phyloP scores from a whole-genome alignment of 1,140 invertebrate genomes.

The Diabrotica virgifera region DNA sequence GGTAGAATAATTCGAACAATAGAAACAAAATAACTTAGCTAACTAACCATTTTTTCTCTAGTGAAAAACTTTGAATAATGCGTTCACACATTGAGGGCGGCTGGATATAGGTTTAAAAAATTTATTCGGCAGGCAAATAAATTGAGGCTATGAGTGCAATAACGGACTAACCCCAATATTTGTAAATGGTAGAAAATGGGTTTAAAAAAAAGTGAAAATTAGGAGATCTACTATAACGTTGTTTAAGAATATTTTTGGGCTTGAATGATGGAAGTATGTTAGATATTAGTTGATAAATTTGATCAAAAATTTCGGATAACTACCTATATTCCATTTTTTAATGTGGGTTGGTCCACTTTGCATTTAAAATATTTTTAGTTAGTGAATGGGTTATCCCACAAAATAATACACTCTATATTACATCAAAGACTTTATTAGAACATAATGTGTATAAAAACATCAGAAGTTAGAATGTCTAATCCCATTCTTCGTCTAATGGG shows the following conservation, averaged over 20 bases:
- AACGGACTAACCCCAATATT: too few relatives aligned
- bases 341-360: conserved; percentile 1
- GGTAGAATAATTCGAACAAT: too few relatives aligned
- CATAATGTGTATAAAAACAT: background rate
- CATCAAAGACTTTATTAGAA: background rate
- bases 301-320: background rate
- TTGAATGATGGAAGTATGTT: background rate
- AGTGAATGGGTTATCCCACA: background rate
- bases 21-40: too few relatives aligned
- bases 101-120: too few relatives aligned
- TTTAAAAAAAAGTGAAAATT: too few relatives aligned
- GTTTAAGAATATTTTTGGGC: background rate
- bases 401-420: background rate
- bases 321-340: conserved; percentile 11
- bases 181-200: too few relatives aligned
- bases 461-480: background rate
- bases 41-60: too few relatives aligned
- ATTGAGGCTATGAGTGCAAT: too few relatives aligned
- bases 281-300: conserved; percentile 4
- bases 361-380: background rate
- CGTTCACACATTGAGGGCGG: too few relatives aligned
- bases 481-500: background rate
- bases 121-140: too few relatives aligned
- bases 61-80: too few relatives aligned
- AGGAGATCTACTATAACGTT: background rate